Conservation (phyloP, 1,140 invertebrate genomes). For the Orius insidiosus region DNA sequence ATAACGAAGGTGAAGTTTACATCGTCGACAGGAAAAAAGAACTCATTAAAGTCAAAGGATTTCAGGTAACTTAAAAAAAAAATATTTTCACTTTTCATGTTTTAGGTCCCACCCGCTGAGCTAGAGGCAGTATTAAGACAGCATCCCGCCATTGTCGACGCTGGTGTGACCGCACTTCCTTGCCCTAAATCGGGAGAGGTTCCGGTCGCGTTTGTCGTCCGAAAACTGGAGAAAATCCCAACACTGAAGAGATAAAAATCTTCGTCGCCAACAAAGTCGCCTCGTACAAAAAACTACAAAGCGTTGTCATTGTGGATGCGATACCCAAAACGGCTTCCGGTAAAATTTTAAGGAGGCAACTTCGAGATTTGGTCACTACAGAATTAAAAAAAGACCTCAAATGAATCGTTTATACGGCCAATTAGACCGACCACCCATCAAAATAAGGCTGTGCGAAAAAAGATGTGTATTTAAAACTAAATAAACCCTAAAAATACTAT, state of each 20-base stretch:
- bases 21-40: constrained; percentile 61
- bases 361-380: constrained; percentile 28
- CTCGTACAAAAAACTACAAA: constrained; percentile 47
- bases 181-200: constrained; percentile 44
- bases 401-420: too few species aligned
- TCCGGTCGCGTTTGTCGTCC: constrained; percentile 40
- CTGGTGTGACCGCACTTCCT: constrained; percentile 50
- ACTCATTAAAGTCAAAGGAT: constrained; percentile 61
- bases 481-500: too few species aligned
- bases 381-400: background rate
- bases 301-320: constrained; percentile 42
- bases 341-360: constrained; percentile 48
- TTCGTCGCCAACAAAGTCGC: constrained; percentile 43
- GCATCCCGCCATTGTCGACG: constrained; percentile 46
- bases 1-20: constrained; percentile 45
- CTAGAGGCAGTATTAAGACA: constrained; percentile 49
- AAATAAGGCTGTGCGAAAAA: too few species aligned
- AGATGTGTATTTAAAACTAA: too few species aligned
- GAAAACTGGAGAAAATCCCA: constrained; percentile 26
- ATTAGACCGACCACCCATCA: too few species aligned
- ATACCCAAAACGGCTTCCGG: constrained; percentile 58
- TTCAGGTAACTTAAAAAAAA: constrained; percentile 35
- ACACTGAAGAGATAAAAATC: constrained; percentile 32
- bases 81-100: constrained; percentile 14
- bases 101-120: constrained; percentile 43